Conservation (phyloP, 2,888 invertebrate genomes). For the Aplocera efformata region DNA sequence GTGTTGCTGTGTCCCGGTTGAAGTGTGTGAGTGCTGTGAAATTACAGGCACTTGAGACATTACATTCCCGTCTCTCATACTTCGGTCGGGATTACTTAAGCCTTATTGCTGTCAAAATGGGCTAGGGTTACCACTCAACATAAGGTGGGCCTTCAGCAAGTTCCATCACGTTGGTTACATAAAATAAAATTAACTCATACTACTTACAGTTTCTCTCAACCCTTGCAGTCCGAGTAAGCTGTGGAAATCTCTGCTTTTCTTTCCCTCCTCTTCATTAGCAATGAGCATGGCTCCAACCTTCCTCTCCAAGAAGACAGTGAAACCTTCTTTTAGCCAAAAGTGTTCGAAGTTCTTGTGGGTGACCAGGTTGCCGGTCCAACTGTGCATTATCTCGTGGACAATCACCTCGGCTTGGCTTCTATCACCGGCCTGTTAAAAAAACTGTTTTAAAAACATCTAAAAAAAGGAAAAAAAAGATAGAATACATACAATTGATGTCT, state of each 20-base stretch:
- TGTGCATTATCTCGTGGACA: constrained; percentile 97
- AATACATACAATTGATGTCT: no score
- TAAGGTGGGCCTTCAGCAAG: constrained; percentile 90
- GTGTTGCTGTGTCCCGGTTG: no score
- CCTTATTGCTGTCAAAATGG: no score
- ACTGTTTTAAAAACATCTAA: no score
- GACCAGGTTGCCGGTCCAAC: constrained; percentile 97
- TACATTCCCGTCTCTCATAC: no score
- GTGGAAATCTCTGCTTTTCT: constrained; percentile 87
- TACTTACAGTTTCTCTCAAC: constrained; percentile 86
- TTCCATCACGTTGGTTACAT: no score
- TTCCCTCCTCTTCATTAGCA: constrained; percentile 66
- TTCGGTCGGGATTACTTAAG: no score
- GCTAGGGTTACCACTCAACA: no score
- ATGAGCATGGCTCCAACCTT: constrained; percentile 87
- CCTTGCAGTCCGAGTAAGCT: constrained; percentile 89
- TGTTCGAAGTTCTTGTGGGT: constrained; percentile 96
- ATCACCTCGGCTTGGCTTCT: constrained; percentile 93
- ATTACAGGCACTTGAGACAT: no score
- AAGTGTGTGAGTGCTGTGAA: no score
- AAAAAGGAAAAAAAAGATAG: no score
- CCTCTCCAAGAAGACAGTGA: constrained; percentile 94
- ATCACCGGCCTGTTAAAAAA: constrained; percentile 89
- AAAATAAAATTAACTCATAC: no score
- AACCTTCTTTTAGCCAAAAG: constrained; percentile 98